Evolutionary conservation across 2,797 vertebrate genomes (phyloP).

Genomic region (Eidolon dupreanum): DNA sequence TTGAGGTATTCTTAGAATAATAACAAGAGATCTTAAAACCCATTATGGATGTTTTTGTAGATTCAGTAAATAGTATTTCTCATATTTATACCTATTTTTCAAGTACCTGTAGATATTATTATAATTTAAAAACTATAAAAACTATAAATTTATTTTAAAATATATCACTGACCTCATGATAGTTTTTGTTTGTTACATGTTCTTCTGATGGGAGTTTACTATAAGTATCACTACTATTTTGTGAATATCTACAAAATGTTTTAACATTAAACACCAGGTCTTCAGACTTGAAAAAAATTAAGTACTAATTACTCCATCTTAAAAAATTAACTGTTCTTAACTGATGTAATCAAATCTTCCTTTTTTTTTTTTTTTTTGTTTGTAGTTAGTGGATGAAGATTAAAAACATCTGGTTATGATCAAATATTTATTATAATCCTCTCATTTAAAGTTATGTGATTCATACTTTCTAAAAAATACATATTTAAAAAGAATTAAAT

Average conservation of each 20-base stretch:
- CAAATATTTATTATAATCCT: neutral
- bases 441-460: conserved; percentile 41
- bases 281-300: neutral
- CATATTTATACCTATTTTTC: neutral
- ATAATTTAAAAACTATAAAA: neutral
- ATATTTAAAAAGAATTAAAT: neutral
- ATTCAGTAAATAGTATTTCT: neutral
- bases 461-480: neutral
- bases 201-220: neutral
- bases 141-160: neutral
- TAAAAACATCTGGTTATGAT: conserved; percentile 55
- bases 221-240: neutral
- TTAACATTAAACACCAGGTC: neutral
- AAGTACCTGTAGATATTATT: neutral
- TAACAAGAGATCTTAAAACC: neutral
- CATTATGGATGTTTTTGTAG: neutral
- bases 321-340: conserved; percentile 12
- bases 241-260: neutral
- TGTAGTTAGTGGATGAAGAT: conserved; percentile 22
- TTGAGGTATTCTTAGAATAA: neutral
- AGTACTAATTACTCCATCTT: neutral
- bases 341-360: neutral
- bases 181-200: neutral
- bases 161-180: neutral
- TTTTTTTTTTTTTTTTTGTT: neutral